Evolutionary conservation across 2,113 vertebrate genomes (phyloP), one percentile per base, ranked within the genome.

Genomic region (Nestor notabilis): DNA sequence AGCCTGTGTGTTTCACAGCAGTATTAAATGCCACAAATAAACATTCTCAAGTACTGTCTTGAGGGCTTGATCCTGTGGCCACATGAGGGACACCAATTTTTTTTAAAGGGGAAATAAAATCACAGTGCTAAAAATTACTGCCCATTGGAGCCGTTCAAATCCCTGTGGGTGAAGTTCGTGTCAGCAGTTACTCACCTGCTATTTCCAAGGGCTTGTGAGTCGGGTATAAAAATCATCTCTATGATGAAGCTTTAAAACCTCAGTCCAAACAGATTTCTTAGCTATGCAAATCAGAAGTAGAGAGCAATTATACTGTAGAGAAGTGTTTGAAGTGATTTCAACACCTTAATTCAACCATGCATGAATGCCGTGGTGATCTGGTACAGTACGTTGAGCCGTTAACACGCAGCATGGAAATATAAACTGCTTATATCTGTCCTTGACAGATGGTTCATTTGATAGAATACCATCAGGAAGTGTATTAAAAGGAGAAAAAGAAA

Each of bases 321-420:
- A 37, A 56, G 41, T 13, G 28, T 56, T 68, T 49, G 89, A 20
- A 78, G 69, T 0, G 4, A 24, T 75, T 87, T 64, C 23, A 47
- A 71, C 43, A 41, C 33, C 33, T 60, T 53, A 28, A 84, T 83
- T 64, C 80, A 91, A 21, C 77, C 53, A 1, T 4, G 52, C 33
- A 11, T 0, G 3, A 50, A 11, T 15, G 1, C 63, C 5, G 0
- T 3, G 27, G 68, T 20, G 85, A n/a, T 13, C 19, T 17, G 70
- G 41, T 33, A 20, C 39, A 7, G 64, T 16, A 6, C 0, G 2
- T 7, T 3, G 84, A 50, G 74, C 81, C 10, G 18, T 63, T 66
- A 53, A 21, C 43, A 5, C 0, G 8, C 25, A 27, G 74, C 25
- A 6, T 9, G 53, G 68, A 28, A 75, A 39, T 1, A 9, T n/a